Conservation (phyloP, 1,140 invertebrate species). For the Homarus americanus region DNA sequence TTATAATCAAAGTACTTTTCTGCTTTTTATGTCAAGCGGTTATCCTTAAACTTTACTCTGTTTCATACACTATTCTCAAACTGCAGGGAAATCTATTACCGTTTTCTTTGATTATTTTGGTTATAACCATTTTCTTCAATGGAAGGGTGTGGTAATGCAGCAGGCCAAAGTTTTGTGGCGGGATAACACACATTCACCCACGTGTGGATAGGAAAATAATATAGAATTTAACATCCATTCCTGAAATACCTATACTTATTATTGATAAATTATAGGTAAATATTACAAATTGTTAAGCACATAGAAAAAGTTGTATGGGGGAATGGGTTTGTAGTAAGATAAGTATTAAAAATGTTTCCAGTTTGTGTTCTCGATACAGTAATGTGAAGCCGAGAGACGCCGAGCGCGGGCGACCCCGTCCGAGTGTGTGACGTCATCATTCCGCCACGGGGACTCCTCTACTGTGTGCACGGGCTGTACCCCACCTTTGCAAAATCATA, state of each 20-base stretch:
- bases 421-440: conserved; percentile 47
- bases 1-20: no score
- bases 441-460: conserved; percentile 54
- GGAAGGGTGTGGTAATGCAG: conserved; percentile 67
- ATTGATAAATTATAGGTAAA: neutral
- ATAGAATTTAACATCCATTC: neutral
- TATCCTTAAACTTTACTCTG: no score
- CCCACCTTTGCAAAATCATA: conserved; percentile 59
- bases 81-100: conserved; percentile 34
- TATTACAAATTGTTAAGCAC: no score
- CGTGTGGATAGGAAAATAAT: neutral
- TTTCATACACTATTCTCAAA: neutral
- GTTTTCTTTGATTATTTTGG: conserved; percentile 55
- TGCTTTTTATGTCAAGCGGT: no score
- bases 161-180: conserved; percentile 59
- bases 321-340: neutral
- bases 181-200: neutral
- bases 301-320: no score
- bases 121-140: conserved; percentile 61
- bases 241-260: neutral
- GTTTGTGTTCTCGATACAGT: neutral
- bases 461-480: conserved; percentile 51
- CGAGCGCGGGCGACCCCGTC: conserved; percentile 26
- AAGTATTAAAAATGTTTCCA: neutral
- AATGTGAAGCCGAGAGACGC: conserved; percentile 6